phyloP scores from a whole-genome alignment of 53 echinoderm and acorn worm genomes.

The Henricia sp. region DNA sequence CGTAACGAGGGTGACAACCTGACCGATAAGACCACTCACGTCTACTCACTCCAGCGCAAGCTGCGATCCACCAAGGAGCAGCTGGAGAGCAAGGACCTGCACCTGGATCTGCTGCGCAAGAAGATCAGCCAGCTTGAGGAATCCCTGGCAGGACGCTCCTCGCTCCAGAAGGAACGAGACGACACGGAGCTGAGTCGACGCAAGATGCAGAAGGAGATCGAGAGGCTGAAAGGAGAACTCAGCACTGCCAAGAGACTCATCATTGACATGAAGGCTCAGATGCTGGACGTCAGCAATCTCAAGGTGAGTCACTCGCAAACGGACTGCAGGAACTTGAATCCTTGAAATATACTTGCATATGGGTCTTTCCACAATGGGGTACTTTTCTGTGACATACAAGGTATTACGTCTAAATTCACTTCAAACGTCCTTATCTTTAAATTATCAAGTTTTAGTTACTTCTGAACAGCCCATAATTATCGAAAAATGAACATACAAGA shows the following conservation, averaged over 20 bases:
- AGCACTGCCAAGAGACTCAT: constrained; percentile 85
- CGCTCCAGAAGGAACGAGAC: constrained; percentile 89
- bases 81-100: constrained; percentile 98
- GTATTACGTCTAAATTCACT: too few species aligned
- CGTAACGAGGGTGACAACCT: constrained; percentile 77
- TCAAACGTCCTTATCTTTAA: too few species aligned
- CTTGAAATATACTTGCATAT: too few species aligned
- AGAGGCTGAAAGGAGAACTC: constrained; percentile 85
- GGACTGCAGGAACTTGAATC: not conserved
- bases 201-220: constrained; percentile 86
- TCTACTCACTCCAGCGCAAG: constrained; percentile 97
- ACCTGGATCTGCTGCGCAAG: constrained; percentile 97
- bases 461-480: too few species aligned
- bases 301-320: constrained; percentile 74
- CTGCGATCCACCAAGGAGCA: constrained; percentile 75
- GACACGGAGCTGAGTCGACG: constrained; percentile 81
- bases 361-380: too few species aligned
- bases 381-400: too few species aligned
- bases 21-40: constrained; percentile 88
- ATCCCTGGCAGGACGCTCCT: constrained; percentile 79
- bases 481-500: too few species aligned
- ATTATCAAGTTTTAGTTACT: too few species aligned
- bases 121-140: constrained; percentile 95
- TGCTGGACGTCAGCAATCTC: constrained; percentile 89
- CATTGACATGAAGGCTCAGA: constrained; percentile 85